phyloP scores from a whole-genome alignment of 2,797 vertebrate genomes.

The Microctenopoma stevenorrisi region DNA sequence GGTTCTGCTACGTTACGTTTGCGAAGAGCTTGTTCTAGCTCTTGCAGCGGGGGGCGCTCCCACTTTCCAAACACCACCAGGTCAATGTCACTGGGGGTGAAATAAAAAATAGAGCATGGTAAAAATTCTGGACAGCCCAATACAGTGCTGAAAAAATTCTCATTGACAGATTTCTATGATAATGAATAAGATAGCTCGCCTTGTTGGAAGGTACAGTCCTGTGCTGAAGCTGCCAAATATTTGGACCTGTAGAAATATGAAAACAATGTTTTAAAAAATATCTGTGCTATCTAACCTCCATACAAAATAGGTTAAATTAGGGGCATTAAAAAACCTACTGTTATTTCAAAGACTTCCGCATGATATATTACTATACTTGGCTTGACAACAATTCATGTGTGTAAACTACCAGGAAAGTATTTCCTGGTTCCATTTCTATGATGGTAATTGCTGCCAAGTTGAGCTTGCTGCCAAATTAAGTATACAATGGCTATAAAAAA shows the following conservation, averaged over 20 bases:
- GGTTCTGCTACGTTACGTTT: slow-evolving; percentile 95
- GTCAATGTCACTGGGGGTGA: slow-evolving; percentile 91
- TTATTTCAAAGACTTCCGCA: neutral
- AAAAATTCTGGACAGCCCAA: slow-evolving; percentile 12
- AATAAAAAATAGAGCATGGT: slow-evolving; percentile 31
- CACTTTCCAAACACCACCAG: slow-evolving; percentile 98
- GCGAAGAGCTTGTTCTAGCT: slow-evolving; percentile 94
- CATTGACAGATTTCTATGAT: neutral
- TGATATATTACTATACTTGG: neutral
- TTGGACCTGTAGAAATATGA: slow-evolving; percentile 85
- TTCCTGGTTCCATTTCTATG: slow-evolving; percentile 53
- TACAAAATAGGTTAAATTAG: neutral
- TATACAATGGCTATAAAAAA: slow-evolving; percentile 53
- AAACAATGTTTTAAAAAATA: neutral
- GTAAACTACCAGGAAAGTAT: slow-evolving; percentile 47
- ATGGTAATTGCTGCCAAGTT: slow-evolving; percentile 41
- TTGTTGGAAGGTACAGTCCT: slow-evolving; percentile 97
- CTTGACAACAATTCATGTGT: slow-evolving; percentile 11
- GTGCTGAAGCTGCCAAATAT: slow-evolving; percentile 99
- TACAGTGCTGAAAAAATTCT: neutral
- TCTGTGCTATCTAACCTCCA: neutral
- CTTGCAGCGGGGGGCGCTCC: slow-evolving; percentile 94
- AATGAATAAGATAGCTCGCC: slow-evolving; percentile 79
- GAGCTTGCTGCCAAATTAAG: slow-evolving; percentile 53
- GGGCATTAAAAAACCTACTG: neutral